These are phyloP conservation scores for Formica aserva DNA, from an alignment of 2,888 invertebrate genomes.

Conservation along the genomic window DNA sequence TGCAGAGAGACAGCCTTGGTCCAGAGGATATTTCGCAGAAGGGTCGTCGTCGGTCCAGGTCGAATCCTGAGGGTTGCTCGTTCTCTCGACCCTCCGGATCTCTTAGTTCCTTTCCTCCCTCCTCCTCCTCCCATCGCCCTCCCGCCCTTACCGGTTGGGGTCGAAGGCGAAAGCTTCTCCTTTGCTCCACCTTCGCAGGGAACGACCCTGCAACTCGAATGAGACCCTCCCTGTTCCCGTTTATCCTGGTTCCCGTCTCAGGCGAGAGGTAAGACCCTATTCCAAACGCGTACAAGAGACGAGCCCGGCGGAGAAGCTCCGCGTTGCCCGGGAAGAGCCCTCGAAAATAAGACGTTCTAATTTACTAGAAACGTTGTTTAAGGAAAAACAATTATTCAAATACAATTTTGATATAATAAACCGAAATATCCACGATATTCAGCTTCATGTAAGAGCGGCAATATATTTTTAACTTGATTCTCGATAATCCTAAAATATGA, in stretches of 20 bases:
- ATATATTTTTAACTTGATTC: not conserved
- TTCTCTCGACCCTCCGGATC: constrained; percentile 73
- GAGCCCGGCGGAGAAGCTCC: constrained; percentile 34
- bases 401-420: not conserved
- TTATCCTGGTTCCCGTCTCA: constrained; percentile 72
- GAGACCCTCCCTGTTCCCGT: constrained; percentile 72
- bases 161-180: constrained; percentile 79
- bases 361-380: constrained; percentile 31
- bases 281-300: constrained; percentile 73
- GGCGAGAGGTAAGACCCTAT: constrained; percentile 74
- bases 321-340: constrained; percentile 24
- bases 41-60: constrained; percentile 76
- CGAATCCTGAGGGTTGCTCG: constrained; percentile 79
- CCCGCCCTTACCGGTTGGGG: constrained; percentile 61
- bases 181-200: constrained; percentile 77
- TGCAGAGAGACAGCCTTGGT: constrained; percentile 78
- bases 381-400: not conserved
- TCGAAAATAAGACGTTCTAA: constrained; percentile 52
- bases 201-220: constrained; percentile 75
- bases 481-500: not conserved
- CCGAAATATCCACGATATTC: not conserved
- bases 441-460: not conserved
- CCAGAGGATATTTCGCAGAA: constrained; percentile 80
- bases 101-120: constrained; percentile 39
- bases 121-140: constrained; percentile 52